phyloP scores from a whole-genome alignment of 2,888 invertebrate genomes.

The Cephonodes hylas region DNA sequence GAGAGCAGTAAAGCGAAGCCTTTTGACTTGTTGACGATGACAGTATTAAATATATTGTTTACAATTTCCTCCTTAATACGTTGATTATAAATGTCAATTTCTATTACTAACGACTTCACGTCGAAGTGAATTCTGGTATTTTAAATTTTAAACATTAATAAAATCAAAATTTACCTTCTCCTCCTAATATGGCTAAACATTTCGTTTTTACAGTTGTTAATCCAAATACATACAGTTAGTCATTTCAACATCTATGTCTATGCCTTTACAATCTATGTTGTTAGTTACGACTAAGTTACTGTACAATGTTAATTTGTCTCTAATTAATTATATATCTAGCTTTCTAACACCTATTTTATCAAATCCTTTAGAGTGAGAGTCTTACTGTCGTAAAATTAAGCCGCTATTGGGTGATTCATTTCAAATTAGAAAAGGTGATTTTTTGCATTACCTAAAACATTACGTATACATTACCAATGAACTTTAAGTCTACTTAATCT shows the following conservation, averaged over 20 bases:
- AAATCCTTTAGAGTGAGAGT: not conserved
- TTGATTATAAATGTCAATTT: not conserved
- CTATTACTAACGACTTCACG: not conserved
- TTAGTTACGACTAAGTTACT: conserved; percentile 3
- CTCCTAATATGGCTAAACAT: not conserved
- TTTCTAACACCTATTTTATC: not conserved
- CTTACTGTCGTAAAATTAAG: not conserved
- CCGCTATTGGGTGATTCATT: not conserved
- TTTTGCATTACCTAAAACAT: conserved; percentile 11
- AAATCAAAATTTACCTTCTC: not conserved
- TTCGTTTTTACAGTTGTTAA: not conserved
- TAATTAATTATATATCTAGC: conserved; percentile 20
- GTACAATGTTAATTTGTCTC: not conserved
- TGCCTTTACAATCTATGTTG: not conserved
- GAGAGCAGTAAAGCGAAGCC: conserved; percentile 13
- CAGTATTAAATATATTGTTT: not conserved
- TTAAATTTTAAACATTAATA: not conserved
- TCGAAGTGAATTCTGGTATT: not conserved
- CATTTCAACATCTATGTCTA: not conserved
- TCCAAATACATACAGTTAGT: not conserved
- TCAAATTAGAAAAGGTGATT: not conserved
- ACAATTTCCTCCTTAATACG: not conserved
- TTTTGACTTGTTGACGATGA: not conserved
- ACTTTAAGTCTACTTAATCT: not conserved
- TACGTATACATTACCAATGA: not conserved